Percentiles rank a stretch among this genome's conserved stretches.
phyloP scores from a whole-genome alignment of 2,113 vertebrate species.

The Odocoileus hemionus region DNA sequence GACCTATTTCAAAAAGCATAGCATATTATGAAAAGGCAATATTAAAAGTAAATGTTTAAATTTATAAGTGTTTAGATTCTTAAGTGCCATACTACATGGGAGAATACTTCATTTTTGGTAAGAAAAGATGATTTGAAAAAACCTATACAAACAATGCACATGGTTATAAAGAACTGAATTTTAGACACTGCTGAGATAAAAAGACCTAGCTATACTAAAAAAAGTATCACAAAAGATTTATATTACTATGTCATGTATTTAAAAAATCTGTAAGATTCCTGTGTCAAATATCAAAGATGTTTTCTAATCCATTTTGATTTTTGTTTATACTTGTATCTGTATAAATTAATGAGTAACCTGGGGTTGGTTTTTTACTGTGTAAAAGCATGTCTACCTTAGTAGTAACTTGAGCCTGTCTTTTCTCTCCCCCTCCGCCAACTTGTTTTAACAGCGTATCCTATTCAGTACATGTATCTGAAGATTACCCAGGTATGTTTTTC shows the following conservation, averaged over 20 bases:
- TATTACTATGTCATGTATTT: background rate
- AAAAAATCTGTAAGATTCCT: background rate
- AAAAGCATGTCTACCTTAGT: background rate
- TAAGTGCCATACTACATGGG: background rate
- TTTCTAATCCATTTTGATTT: background rate
- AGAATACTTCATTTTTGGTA: background rate
- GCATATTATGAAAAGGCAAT: background rate
- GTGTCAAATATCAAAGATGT: background rate
- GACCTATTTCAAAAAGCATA: background rate
- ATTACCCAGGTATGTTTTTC: conserved; percentile 89
- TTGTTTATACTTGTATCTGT: background rate
- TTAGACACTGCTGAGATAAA: background rate
- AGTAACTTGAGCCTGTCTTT: background rate
- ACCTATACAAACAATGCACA: background rate
- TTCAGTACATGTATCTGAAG: conserved; percentile 91
- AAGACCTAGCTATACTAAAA: background rate
- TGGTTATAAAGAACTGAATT: background rate
- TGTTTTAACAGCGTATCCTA: conserved; percentile 86
- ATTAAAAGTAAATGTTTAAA: background rate
- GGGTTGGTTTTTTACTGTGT: background rate
- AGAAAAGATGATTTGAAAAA: background rate
- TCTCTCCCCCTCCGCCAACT: background rate
- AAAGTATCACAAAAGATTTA: background rate
- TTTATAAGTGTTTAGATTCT: background rate
- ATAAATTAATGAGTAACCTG: background rate